Evolutionary conservation across 2,888 invertebrate species (phyloP), one percentile per base, ranked within the genome.

Genomic region (Teleogryllus oceanicus): DNA sequence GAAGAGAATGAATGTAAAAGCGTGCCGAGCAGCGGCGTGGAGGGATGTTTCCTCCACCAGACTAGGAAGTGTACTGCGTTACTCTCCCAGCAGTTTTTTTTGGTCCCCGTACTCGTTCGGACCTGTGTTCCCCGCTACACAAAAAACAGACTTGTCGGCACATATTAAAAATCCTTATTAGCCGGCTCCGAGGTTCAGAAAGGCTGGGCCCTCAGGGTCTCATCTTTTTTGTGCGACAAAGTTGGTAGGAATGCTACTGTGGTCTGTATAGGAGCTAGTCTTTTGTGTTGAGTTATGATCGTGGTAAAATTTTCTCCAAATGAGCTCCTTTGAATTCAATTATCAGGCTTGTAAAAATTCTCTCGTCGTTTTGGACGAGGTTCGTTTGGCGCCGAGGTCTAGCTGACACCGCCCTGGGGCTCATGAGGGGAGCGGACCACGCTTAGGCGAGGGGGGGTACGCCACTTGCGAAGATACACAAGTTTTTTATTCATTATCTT

Each of bases 401-500:
- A 37, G 16, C 62, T 62, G 13, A 62, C 62, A 13, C 62, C n/a
- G 16, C 62, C n/a, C 62, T 11, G 62, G 62, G 62, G n/a, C 62
- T 12, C 16, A 5, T 13, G 37, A 5, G 37, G 37, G 8, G 37
- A 37, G 8, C 1, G 62, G n/a, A n/a, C 62, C 62, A 11, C 62
- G n/a, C 62, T 62, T 37, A 37, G 37, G 24, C 4, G 24, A 1
- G 21, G 24, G 24, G 24, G 37, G 37, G 37, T 8, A 8, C 37
- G 37, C 13, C 62, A 8, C 16, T 62, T n/a, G 62, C 62, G n/a
- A 62, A 62, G 62, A 62, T 62, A 62, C 62, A 62, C 62, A 62
- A 62, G 49, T 77, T 24, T 77, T 77, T 76, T 49, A 24, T 18
- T 49, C 76, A 76, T 49, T 76, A n/a, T n/a, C 50, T 49, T 77